These are phyloP conservation scores for Cataglyphis livida DNA, from an alignment of 2,888 invertebrate species.

Conservation along the genomic window DNA sequence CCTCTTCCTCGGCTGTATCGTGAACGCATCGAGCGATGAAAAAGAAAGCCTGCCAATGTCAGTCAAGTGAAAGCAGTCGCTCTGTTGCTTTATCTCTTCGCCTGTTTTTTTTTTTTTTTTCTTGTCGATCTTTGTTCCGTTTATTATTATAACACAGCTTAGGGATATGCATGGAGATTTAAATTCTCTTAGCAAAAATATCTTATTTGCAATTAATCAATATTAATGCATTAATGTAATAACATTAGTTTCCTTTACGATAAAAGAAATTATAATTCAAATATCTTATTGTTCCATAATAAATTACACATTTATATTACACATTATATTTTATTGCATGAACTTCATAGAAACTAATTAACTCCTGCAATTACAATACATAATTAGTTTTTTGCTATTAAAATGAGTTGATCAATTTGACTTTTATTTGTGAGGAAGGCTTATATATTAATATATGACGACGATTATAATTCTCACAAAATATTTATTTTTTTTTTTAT, in stretches of 20 bases:
- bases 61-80: conserved; percentile 52
- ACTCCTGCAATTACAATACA: not conserved
- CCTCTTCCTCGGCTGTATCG: conserved; percentile 48
- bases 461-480: not conserved
- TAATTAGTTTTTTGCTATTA: not conserved
- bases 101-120: not conserved
- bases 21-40: conserved; percentile 52
- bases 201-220: not conserved
- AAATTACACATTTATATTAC: not conserved
- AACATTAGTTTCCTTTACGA: not conserved
- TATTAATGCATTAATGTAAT: not conserved
- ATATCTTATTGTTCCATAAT: not conserved
- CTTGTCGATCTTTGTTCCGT: not conserved
- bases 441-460: not conserved
- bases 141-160: conserved; percentile 7
- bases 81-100: conserved; percentile 21
- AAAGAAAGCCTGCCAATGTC: not conserved
- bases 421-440: not conserved
- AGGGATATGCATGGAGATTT: not conserved
- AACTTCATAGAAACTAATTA: not conserved
- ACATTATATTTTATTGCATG: not conserved
- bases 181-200: not conserved
- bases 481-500: conserved; percentile 1
- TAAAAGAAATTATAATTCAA: not conserved
- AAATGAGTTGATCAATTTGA: not conserved